Percentiles rank a stretch among this genome's conserved stretches.
These are phyloP conservation scores for Streptopelia turtur DNA, from an alignment of 2,797 vertebrate genomes.

Conservation along the genomic window DNA sequence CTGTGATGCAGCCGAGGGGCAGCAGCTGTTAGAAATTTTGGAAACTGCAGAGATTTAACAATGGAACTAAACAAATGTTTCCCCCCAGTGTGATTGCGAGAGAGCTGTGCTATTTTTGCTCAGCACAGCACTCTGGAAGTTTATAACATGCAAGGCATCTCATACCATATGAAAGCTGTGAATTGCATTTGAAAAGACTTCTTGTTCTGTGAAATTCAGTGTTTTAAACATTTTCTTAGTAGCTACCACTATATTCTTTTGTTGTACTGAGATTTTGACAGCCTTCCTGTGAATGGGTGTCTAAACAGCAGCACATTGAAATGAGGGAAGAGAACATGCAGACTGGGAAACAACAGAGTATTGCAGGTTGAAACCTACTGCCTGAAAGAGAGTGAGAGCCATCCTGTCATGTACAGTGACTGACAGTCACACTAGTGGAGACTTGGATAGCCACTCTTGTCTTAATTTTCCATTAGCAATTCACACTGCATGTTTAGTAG, in stretches of 20 bases:
- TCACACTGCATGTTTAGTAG: not conserved
- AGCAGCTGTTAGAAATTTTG: not conserved
- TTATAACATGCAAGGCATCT: not conserved
- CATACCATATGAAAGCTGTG: not conserved
- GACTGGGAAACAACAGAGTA: not conserved
- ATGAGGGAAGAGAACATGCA: not conserved
- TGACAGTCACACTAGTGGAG: not conserved
- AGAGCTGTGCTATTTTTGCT: not conserved
- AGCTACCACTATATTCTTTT: not conserved
- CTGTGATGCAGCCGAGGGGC: not conserved
- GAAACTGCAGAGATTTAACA: not conserved
- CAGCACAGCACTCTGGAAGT: not conserved
- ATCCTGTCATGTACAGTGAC: not conserved
- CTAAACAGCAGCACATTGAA: not conserved
- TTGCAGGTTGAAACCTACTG: not conserved
- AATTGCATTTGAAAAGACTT: not conserved
- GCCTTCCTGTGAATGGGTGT: not conserved
- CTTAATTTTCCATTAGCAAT: not conserved
- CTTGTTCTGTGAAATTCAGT: not conserved
- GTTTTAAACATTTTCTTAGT: not conserved
- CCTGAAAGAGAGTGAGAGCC: not conserved
- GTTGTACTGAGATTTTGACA: not conserved
- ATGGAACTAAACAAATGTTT: not conserved
- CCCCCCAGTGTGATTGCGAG: not conserved
- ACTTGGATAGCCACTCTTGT: not conserved